These are phyloP conservation scores for Dinoponera quadriceps DNA, from an alignment of 1,140 invertebrate genomes.

Conservation along the genomic window DNA sequence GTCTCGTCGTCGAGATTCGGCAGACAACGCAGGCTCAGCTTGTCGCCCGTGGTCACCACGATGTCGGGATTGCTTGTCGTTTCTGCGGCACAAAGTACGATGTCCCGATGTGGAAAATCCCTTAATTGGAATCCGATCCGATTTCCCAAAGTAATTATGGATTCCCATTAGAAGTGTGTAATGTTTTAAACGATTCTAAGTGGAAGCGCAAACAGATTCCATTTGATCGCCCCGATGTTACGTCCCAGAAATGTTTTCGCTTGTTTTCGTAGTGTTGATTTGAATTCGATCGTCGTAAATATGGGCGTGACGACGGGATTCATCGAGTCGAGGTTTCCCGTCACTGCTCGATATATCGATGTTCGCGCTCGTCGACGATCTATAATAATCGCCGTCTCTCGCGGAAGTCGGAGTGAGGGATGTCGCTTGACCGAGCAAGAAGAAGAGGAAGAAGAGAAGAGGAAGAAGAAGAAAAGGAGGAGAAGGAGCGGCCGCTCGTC, in stretches of 20 bases:
- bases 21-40: conserved; percentile 78
- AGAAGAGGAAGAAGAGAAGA: too few species aligned
- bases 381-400: conserved; percentile 48
- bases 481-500: neutral
- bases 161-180: too few species aligned
- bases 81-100: conserved; percentile 64
- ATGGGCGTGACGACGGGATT: neutral
- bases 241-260: too few species aligned
- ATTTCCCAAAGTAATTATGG: too few species aligned
- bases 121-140: too few species aligned
- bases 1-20: conserved; percentile 65
- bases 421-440: neutral
- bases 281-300: neutral
- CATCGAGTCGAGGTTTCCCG: neutral
- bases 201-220: too few species aligned
- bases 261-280: too few species aligned
- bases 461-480: too few species aligned
- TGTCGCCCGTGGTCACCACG: conserved; percentile 75
- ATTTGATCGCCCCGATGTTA: too few species aligned
- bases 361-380: conserved; percentile 36
- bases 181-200: too few species aligned
- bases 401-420: conserved; percentile 19
- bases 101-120: too few species aligned
- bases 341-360: conserved; percentile 9
- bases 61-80: conserved; percentile 54